Percentiles rank a stretch among this genome's conserved stretches.
Evolutionary conservation across 2,797 vertebrate genomes (phyloP).

Genomic region (Malurus leucopterus): DNA sequence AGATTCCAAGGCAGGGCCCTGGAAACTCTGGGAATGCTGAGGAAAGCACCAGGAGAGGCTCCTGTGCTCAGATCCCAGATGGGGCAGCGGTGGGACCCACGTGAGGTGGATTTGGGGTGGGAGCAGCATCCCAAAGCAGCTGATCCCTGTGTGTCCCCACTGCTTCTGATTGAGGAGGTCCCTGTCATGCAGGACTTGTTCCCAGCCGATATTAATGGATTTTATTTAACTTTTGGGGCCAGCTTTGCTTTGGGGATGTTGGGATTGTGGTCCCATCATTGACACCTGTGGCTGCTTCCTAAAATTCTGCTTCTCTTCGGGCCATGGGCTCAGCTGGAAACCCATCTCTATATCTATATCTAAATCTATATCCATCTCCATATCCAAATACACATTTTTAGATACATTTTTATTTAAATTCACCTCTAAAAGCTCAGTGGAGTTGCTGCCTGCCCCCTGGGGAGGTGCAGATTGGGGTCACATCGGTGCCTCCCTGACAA

Average conservation of each 20-base stretch:
- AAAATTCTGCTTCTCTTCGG: not conserved
- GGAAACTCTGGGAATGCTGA: not conserved
- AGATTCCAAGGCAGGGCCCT: not conserved
- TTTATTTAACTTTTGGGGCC: not conserved
- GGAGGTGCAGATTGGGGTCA: not conserved
- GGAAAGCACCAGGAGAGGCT: not conserved
- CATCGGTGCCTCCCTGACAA: not conserved
- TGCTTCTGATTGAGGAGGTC: not conserved
- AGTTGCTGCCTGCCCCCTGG: not conserved
- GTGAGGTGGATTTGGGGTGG: not conserved
- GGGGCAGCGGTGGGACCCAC: not conserved
- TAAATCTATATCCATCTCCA: not conserved
- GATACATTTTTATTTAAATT: not conserved
- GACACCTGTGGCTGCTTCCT: not conserved
- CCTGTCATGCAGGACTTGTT: not conserved
- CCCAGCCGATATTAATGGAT: not conserved
- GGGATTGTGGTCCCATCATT: rapidly evolving
- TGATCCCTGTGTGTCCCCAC: rapidly evolving
- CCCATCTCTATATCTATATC: not conserved
- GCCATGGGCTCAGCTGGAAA: not conserved
- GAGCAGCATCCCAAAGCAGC: not conserved
- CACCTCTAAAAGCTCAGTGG: not conserved
- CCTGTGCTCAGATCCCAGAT: not conserved
- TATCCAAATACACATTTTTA: rapidly evolving
- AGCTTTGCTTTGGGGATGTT: not conserved